Base-by-base conservation (phyloP, 2,113 vertebrate genomes). In the Phylloscopus trochilus region DNA sequence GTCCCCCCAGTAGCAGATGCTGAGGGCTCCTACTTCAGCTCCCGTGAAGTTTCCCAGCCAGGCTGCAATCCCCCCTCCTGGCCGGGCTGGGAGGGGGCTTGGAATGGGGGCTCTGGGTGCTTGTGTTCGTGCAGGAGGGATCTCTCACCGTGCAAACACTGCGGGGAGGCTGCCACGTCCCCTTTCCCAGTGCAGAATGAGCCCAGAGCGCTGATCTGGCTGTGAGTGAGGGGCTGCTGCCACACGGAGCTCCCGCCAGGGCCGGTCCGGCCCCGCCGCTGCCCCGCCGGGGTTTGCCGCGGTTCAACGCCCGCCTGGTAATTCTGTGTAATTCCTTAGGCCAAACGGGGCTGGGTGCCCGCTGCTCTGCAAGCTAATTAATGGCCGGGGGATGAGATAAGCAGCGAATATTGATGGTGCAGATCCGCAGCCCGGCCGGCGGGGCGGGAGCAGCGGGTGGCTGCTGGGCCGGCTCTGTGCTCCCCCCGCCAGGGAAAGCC, bases 221-320 rank as follows among this genome's bases (percentile, higher is more conserved):
- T 15, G 69, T 4, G 0, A 26, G 11, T 0, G 59, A 33, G 79
- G 72, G 72, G 76, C 89, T 69, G 89, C 59, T 4, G 24, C 7
- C 74, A 2, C 39, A 1, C 66, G 6, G 26, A 19, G 47, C 18
- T 43, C 47, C 78, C 15, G 74, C 52, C 47, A 0, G 2, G 9
- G 27, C 46, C 5, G 5, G 9, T 14, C 0, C 5, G 8, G 18
- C 7, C 59, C 43, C 22, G 89, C 37, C 3, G 0, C n/a, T 2
- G 62, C 3, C 21, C 47, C 4, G 31, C 0, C 1, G 4, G 10
- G 3, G 1, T 43, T 22, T 35, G 37, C 74, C 2, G 2, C 8
- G 78, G 35, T 10, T 47, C n/a, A 7, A 9, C 1, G 5, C 14
- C 93, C 9, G 81, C 21, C 86, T 69, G 10, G 0, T 44, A 3